Conservation (phyloP, 2,797 vertebrate species). For the Brachymystax lenok region DNA sequence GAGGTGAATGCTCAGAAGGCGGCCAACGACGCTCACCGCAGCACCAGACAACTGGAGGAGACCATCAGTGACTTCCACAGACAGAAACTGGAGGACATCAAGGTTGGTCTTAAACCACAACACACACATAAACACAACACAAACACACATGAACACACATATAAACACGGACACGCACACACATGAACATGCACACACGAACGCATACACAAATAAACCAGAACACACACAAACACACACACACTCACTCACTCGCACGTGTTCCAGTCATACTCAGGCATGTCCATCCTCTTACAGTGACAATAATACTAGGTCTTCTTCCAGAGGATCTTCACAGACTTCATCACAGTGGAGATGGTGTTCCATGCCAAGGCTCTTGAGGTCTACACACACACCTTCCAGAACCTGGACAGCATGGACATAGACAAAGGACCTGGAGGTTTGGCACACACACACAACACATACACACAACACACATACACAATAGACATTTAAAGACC, state of each 20-base stretch:
- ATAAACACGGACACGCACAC: no score
- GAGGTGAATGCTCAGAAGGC: conserved; percentile 79
- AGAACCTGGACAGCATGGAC: conserved; percentile 73
- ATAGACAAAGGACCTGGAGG: conserved; percentile 79
- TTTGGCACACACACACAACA: conserved; percentile 33
- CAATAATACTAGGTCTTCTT: conserved; percentile 15
- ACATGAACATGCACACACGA: no score
- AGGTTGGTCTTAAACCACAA: conserved; percentile 59
- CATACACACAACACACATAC: background rate
- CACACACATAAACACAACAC: background rate
- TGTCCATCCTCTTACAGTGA: no score
- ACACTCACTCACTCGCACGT: no score
- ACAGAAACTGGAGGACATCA: conserved; percentile 79
- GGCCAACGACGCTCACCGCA: conserved; percentile 70
- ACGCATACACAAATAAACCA: no score
- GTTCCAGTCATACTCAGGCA: no score
- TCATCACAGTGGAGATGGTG: conserved; percentile 82
- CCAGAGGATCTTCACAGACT: conserved; percentile 80
- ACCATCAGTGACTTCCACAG: conserved; percentile 76
- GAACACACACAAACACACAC: no score
- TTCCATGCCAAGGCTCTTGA: conserved; percentile 84
- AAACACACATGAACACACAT: background rate
- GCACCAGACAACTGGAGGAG: conserved; percentile 75
- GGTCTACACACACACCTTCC: conserved; percentile 79
- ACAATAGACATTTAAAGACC: no score